phyloP scores from a whole-genome alignment of 2,113 vertebrate genomes.

The Lepus timidus region DNA sequence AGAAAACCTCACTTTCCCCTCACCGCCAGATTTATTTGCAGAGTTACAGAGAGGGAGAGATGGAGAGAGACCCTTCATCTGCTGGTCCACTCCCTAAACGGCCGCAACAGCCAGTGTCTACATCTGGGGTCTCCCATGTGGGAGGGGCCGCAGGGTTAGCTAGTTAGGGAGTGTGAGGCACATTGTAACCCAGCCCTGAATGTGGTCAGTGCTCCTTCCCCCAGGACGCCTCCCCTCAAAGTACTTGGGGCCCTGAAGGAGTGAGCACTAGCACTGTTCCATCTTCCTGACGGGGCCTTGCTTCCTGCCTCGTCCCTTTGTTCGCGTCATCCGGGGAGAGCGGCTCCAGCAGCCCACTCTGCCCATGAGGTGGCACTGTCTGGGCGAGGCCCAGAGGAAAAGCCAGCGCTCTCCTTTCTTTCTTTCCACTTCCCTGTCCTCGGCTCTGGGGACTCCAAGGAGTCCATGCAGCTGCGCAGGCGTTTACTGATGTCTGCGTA shows the following conservation, averaged over 20 bases:
- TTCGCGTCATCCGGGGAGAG: neutral
- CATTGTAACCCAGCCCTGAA: neutral
- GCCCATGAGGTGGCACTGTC: neutral
- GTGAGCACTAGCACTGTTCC: neutral
- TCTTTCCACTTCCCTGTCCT: neutral
- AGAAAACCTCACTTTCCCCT: neutral
- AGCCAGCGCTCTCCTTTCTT: neutral
- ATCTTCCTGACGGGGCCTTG: neutral
- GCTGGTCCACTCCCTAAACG: no score
- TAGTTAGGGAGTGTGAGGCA: neutral
- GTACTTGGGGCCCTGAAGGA: neutral
- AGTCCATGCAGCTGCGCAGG: no score
- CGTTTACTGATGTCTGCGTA: no score
- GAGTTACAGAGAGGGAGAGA: no score
- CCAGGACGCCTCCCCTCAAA: neutral
- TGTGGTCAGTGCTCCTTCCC: neutral
- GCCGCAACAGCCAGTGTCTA: no score
- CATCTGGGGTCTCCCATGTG: no score
- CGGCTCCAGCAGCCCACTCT: neutral
- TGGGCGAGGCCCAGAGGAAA: neutral
- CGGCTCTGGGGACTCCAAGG: neutral
- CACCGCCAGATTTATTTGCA: no score
- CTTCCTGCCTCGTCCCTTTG: neutral
- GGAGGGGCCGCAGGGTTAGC: neutral
- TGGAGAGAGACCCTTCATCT: no score